Conservation (phyloP, 1,140 invertebrate species). For the Asobara japonica region DNA sequence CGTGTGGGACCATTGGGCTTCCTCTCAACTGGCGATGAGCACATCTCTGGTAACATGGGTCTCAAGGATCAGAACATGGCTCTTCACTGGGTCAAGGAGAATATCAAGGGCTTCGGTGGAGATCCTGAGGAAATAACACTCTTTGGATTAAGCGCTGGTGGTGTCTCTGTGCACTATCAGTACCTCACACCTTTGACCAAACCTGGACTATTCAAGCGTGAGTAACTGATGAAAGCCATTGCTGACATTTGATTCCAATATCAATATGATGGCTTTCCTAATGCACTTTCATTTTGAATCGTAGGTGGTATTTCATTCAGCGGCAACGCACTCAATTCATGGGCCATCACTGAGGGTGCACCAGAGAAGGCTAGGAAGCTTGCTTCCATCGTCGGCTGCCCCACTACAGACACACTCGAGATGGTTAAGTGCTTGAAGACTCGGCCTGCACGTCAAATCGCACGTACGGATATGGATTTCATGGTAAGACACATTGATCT, state of each 20-base stretch:
- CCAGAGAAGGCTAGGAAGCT: constrained; percentile 75
- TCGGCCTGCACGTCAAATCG: constrained; percentile 69
- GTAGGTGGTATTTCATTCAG: constrained; percentile 81
- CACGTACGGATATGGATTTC: constrained; percentile 61
- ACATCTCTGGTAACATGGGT: constrained; percentile 70
- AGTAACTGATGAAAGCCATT: too few species aligned
- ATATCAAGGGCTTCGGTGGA: constrained; percentile 68
- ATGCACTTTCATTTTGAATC: constrained; percentile 54
- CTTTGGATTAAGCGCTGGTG: constrained; percentile 68
- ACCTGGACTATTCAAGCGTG: constrained; percentile 60
- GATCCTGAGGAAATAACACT: constrained; percentile 67
- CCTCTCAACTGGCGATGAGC: constrained; percentile 67
- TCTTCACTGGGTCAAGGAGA: constrained; percentile 70
- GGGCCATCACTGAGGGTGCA: constrained; percentile 75
- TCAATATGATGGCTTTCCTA: background rate
- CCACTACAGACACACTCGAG: constrained; percentile 65
- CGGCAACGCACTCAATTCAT: constrained; percentile 77
- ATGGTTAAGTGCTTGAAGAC: constrained; percentile 78
- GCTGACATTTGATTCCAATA: background rate
- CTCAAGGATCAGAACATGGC: constrained; percentile 73
- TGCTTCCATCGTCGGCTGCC: constrained; percentile 76
- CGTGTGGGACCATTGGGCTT: constrained; percentile 71
- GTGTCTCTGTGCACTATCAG: constrained; percentile 71
- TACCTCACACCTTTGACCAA: constrained; percentile 65
- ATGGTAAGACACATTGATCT: too few species aligned